Evolutionary conservation across 2,113 vertebrate genomes (phyloP), one percentile per base, ranked within the genome.

Genomic region (Desmodus rotundus): DNA sequence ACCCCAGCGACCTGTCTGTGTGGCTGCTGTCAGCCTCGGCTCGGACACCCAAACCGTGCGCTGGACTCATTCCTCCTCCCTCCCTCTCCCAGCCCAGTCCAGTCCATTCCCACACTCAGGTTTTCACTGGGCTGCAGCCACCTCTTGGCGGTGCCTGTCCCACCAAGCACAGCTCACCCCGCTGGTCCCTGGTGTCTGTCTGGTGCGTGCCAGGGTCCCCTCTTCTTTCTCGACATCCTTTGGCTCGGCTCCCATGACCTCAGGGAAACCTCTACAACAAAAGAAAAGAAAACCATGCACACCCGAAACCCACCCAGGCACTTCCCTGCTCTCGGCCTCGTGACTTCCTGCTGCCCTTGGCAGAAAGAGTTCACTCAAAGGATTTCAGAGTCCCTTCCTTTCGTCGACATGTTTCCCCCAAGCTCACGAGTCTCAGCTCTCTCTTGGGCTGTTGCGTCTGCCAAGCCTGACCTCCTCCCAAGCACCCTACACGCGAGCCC

Each of bases 401-500:
- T 33, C 58, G 28, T 70, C 7, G 22, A 11, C 16, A 0, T 3
- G 4, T 14, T 43, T 8, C 28, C 47, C 19, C 47, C 6, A 7
- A 2, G 4, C 41, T 36, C 50, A 1, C 0, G 11, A 36, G 58
- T 58, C 33, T 45, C 7, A 2, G 11, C 36, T 20, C 16, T 20
- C 36, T 36, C 22, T 47, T 11, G 22, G 50, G 15, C 41, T 7
- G 13, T 8, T 5, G n/a, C 65, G 17, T 10, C 1, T 22, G 56
- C 56, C 56, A 1, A 24, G 54, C 9, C 19, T 54, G 1, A 3
- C 54, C 36, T 72, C 52, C 68, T 22, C 47, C 26, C 28, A 5
- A 0, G 19, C 17, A 6, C 17, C 45, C 36, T 17, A 3, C 36
- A 4, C 52, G 0, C 1, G 9, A 52, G 58, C 13, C 2, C 4